These are phyloP conservation scores for Pelecanus crispus DNA, from an alignment of 2,113 vertebrate species.

Conservation along the genomic window DNA sequence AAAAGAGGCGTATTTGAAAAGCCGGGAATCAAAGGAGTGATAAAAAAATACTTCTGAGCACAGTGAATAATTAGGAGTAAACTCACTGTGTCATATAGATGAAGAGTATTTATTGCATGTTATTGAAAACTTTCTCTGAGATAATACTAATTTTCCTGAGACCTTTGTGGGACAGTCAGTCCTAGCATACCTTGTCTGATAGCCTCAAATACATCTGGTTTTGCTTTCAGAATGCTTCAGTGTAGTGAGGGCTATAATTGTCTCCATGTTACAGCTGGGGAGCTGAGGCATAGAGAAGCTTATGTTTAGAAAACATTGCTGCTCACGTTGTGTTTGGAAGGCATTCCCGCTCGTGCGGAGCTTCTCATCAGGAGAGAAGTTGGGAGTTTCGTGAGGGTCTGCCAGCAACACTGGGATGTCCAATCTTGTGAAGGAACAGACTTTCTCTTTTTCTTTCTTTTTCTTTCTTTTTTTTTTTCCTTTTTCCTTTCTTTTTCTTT, in stretches of 20 bases:
- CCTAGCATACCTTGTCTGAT: neutral
- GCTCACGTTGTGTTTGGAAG: neutral
- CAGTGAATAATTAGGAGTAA: slow-evolving; percentile 8
- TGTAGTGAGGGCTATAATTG: neutral
- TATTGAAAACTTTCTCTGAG: neutral
- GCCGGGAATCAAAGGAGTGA: slow-evolving; percentile 6
- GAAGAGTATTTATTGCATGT: neutral
- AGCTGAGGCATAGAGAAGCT: neutral
- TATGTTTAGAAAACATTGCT: neutral
- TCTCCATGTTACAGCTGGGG: neutral
- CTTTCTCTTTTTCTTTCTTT: neutral
- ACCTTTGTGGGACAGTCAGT: neutral
- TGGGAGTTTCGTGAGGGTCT: neutral
- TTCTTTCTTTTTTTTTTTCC: neutral
- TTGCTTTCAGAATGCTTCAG: neutral
- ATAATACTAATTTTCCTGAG: neutral
- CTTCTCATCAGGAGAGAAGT: neutral
- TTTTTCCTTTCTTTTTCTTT: neutral
- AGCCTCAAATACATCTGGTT: neutral
- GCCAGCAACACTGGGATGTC: neutral
- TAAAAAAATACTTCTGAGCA: neutral
- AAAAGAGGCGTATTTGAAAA: neutral
- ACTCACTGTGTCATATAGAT: neutral
- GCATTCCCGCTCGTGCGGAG: neutral
- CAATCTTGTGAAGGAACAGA: neutral